These are phyloP conservation scores for Nasonia oneida DNA, from an alignment of 2,888 invertebrate genomes.

Conservation along the genomic window DNA sequence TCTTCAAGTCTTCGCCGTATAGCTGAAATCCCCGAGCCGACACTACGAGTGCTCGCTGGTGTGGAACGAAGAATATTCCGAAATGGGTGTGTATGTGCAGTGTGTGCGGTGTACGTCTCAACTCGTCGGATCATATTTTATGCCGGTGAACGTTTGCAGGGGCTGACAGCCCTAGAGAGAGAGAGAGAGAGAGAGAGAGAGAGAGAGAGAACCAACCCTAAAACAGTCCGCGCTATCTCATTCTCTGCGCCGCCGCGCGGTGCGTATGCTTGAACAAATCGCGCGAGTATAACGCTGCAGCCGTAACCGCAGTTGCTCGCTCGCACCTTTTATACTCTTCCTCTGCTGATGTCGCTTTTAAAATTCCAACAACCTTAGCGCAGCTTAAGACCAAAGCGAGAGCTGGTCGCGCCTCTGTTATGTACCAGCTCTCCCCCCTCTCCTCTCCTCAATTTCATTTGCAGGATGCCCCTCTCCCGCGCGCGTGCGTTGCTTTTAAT, in stretches of 20 bases:
- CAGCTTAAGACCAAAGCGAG: not conserved
- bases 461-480: not conserved
- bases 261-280: not conserved
- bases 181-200: not conserved
- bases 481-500: constrained; percentile 33
- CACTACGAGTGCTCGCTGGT: not conserved
- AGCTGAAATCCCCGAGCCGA: constrained; percentile 20
- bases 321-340: not conserved
- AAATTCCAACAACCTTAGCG: constrained; percentile 29
- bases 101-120: not conserved
- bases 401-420: not conserved
- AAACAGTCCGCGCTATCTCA: not conserved
- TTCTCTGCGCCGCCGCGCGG: not conserved
- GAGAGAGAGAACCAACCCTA: not conserved
- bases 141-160: not conserved
- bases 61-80: not conserved
- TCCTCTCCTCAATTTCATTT: not conserved
- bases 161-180: constrained; percentile 22
- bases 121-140: constrained; percentile 48
- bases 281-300: not conserved
- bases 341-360: not conserved
- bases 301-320: not conserved
- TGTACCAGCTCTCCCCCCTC: not conserved
- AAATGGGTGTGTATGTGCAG: not conserved
- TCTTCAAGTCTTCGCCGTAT: not conserved